Percentiles rank a stretch among this genome's conserved stretches.
phyloP scores from a whole-genome alignment of 2,888 invertebrate species.

The Dendrolimus houi region DNA sequence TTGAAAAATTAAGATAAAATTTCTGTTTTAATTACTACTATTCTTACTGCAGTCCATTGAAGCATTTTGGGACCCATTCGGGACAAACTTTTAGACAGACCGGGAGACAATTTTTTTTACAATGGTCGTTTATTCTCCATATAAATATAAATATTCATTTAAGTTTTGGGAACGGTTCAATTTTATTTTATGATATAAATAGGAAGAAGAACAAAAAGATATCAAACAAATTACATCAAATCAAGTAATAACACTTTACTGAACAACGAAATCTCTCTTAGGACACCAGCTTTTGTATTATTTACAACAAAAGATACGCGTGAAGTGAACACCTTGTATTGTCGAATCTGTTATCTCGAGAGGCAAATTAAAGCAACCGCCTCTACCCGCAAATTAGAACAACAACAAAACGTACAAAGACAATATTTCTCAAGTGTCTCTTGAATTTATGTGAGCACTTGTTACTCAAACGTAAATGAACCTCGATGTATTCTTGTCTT shows the following conservation, averaged over 20 bases:
- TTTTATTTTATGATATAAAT: too few relatives aligned
- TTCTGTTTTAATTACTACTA: too few relatives aligned
- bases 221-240: too few relatives aligned
- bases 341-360: slow-evolving; percentile 36
- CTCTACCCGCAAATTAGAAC: slow-evolving; percentile 32
- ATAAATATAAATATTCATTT: too few relatives aligned
- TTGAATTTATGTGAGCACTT: slow-evolving; percentile 25
- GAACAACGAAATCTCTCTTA: neutral
- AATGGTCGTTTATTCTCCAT: too few relatives aligned
- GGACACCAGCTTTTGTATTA: neutral
- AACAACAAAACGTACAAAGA: slow-evolving; percentile 33
- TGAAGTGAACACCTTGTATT: slow-evolving; percentile 39
- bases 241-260: neutral
- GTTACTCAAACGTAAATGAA: slow-evolving; percentile 16
- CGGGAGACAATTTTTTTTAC: too few relatives aligned
- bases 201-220: too few relatives aligned
- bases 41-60: too few relatives aligned
- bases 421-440: slow-evolving; percentile 23
- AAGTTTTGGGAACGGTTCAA: too few relatives aligned
- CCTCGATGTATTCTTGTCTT: slow-evolving; percentile 1
- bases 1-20: too few relatives aligned
- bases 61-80: too few relatives aligned
- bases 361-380: slow-evolving; percentile 31
- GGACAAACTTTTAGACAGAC: too few relatives aligned
- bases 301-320: slow-evolving; percentile 26